Conservation (phyloP, 2,888 invertebrate species). For the Drosophila yooni region DNA sequence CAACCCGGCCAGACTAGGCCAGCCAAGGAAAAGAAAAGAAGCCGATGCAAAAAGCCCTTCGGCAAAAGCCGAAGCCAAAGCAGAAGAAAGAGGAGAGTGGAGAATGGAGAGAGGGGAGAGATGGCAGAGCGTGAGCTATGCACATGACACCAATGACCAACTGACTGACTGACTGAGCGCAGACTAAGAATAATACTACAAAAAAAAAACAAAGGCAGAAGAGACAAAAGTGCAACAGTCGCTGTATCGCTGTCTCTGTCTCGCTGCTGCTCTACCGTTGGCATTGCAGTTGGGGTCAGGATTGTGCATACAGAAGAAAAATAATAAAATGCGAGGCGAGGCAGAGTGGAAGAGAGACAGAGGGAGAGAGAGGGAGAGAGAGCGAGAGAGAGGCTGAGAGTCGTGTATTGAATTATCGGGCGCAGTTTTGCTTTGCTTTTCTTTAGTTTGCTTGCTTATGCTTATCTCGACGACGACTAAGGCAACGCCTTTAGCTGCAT, state of each 20-base stretch:
- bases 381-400: not conserved
- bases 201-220: slow-evolving; percentile 4
- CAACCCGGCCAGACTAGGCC: slow-evolving; percentile 29
- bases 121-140: slow-evolving; percentile 44
- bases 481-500: slow-evolving; percentile 37
- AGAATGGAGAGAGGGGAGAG: slow-evolving; percentile 11
- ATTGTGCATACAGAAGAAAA: not conserved
- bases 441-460: not conserved
- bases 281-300: slow-evolving; percentile 1
- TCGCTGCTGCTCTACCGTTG: not conserved
- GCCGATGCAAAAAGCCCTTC: not conserved
- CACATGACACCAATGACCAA: slow-evolving; percentile 82
- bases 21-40: slow-evolving; percentile 23
- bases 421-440: slow-evolving; percentile 17
- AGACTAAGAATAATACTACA: slow-evolving; percentile 34
- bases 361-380: not conserved
- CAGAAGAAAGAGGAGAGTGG: slow-evolving; percentile 11
- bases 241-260: not conserved
- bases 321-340: not conserved
- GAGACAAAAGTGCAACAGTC: slow-evolving; percentile 17
- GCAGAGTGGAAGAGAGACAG: not conserved
- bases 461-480: slow-evolving; percentile 18
- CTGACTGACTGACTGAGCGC: slow-evolving; percentile 75
- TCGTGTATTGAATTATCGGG: slow-evolving; percentile 21
- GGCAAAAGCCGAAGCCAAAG: not conserved